phyloP scores from a whole-genome alignment of 2,113 vertebrate species.

The Engystomops pustulosus region DNA sequence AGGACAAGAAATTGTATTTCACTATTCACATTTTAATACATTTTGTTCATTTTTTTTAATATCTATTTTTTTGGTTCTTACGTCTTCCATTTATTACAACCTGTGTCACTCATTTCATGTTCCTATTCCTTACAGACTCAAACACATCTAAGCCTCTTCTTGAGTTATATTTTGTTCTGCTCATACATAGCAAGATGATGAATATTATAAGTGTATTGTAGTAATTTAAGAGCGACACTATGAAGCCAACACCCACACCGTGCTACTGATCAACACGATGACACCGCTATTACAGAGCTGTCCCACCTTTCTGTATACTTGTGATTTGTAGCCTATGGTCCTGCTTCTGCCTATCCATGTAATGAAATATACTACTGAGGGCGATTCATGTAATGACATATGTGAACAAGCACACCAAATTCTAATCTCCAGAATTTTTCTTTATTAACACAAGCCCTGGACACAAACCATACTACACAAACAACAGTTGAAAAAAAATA shows the following conservation, averaged over 20 bases:
- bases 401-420: not conserved
- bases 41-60: too few species aligned
- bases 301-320: conserved; percentile 33
- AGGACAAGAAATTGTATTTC: too few species aligned
- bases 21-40: too few species aligned
- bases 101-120: too few species aligned
- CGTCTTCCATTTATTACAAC: too few species aligned
- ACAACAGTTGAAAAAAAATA: conserved; percentile 37
- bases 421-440: conserved; percentile 55
- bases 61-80: too few species aligned
- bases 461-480: conserved; percentile 50
- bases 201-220: not conserved
- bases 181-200: not conserved
- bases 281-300: conserved; percentile 57
- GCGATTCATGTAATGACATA: conserved; percentile 8
- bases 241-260: not conserved
- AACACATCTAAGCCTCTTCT: too few species aligned
- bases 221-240: not conserved
- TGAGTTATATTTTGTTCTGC: not conserved
- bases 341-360: conserved; percentile 28
- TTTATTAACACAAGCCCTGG: conserved; percentile 48
- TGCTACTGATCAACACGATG: conserved; percentile 48
- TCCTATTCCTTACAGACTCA: too few species aligned
- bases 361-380: conserved; percentile 40
- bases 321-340: conserved; percentile 18